Conservation (phyloP, 35 echinoderm and acorn worm species). For the Ophioderma brevispina region DNA sequence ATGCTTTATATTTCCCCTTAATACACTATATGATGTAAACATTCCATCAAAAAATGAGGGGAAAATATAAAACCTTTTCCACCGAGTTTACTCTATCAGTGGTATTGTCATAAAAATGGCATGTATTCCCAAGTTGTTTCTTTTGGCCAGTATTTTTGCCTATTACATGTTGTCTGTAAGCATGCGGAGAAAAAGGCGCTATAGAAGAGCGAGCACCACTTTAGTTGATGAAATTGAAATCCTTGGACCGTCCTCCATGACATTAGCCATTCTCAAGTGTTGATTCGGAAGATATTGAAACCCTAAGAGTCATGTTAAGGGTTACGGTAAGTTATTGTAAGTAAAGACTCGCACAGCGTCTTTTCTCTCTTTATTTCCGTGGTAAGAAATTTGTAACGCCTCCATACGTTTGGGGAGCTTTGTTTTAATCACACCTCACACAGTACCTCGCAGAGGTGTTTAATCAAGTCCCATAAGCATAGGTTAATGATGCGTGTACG, state of each 20-base stretch:
- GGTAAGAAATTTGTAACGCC: neutral
- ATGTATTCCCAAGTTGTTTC: neutral
- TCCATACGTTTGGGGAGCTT: neutral
- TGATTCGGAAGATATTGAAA: neutral
- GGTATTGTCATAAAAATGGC: neutral
- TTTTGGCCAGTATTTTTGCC: neutral
- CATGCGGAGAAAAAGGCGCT: neutral
- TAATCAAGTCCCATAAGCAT: neutral
- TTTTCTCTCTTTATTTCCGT: neutral
- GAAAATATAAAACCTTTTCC: neutral
- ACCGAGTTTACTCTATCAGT: neutral
- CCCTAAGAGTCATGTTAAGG: too few relatives aligned
- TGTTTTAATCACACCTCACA: neutral
- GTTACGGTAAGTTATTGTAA: neutral
- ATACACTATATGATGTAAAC: neutral
- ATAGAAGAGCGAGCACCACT: neutral
- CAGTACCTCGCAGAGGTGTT: neutral
- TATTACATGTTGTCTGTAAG: neutral
- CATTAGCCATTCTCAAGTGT: too few relatives aligned
- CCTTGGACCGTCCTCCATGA: neutral
- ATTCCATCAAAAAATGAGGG: neutral
- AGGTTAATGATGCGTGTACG: neutral
- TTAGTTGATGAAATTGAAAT: slow-evolving; percentile 3
- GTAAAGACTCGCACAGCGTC: neutral
- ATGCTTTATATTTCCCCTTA: neutral